Evolutionary conservation across 2,888 invertebrate genomes (phyloP).

Genomic region (Dastarcus helophoroides): DNA sequence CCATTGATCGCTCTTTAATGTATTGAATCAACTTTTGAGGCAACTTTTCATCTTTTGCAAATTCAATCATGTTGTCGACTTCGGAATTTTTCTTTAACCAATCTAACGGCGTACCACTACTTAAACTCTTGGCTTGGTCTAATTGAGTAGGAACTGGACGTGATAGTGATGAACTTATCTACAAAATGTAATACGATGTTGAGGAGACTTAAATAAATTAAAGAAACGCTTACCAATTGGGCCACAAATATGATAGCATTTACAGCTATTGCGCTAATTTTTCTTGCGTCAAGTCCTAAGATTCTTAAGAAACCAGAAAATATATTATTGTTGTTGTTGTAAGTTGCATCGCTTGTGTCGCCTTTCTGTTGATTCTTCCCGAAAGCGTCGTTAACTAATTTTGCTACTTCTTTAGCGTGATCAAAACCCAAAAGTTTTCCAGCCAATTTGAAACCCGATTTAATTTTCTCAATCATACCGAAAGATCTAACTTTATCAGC

Average conservation of each 20-base stretch:
- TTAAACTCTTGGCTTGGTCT: constrained; percentile 23
- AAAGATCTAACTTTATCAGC: constrained; percentile 7
- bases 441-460: constrained; percentile 40
- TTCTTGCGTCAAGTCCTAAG: constrained; percentile 63
- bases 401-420: constrained; percentile 46
- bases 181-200: constrained; percentile 21
- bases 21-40: constrained; percentile 50
- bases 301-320: constrained; percentile 50
- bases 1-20: constrained; percentile 42
- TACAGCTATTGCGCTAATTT: constrained; percentile 69
- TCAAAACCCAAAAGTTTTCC: constrained; percentile 39
- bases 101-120: constrained; percentile 39
- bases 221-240: constrained; percentile 55
- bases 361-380: constrained; percentile 21
- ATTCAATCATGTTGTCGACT: constrained; percentile 45
- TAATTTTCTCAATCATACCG: constrained; percentile 36
- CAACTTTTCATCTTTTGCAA: constrained; percentile 51
- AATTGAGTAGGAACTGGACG: constrained; percentile 35
- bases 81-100: constrained; percentile 55
- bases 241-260: constrained; percentile 76
- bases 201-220: constrained; percentile 1
- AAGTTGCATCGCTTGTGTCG: constrained; percentile 23
- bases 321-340: too few species aligned
- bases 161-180: constrained; percentile 51
- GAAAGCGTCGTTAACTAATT: constrained; percentile 48